Evolutionary conservation across 2,888 invertebrate species (phyloP).

Genomic region (Cheilosia urbana): DNA sequence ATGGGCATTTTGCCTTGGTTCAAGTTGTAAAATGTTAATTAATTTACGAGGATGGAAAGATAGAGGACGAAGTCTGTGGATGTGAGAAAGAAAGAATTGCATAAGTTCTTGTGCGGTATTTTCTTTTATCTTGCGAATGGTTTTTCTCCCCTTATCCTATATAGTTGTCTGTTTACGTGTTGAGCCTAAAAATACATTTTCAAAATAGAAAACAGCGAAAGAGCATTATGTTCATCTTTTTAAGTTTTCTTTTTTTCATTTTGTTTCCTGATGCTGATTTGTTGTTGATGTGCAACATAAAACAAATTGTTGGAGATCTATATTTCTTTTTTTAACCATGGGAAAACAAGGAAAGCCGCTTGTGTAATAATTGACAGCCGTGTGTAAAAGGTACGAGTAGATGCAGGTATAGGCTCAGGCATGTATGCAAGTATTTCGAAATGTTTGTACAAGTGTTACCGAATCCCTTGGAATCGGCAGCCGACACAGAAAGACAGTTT

Average conservation of each 20-base stretch:
- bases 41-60: conserved; percentile 42
- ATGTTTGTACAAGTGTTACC: background rate
- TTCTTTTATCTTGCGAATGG: conserved; percentile 60
- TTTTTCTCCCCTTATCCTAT: conserved; percentile 11
- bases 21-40: conserved; percentile 65
- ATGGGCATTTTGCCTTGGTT: conserved; percentile 33
- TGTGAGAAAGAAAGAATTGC: conserved; percentile 56
- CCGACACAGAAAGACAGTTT: too few species aligned
- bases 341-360: background rate
- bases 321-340: conserved; percentile 11
- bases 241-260: conserved; percentile 7
- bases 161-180: conserved; percentile 49
- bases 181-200: conserved; percentile 63
- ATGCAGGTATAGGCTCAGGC: background rate
- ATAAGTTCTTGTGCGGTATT: conserved; percentile 67
- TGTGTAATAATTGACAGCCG: conserved; percentile 7
- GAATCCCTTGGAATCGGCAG: too few species aligned
- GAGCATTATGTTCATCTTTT: conserved; percentile 41
- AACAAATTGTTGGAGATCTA: conserved; percentile 36
- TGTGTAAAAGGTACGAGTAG: background rate
- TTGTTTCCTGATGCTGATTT: conserved; percentile 35
- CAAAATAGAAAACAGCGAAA: conserved; percentile 56
- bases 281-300: conserved; percentile 64
- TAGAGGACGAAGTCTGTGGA: conserved; percentile 22
- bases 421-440: background rate